A percentile compares a stretch with the other conserved stretches of the same genome.
These are phyloP conservation scores for Hartigia nigra DNA, from an alignment of 2,888 invertebrate genomes.

Conservation along the genomic window DNA sequence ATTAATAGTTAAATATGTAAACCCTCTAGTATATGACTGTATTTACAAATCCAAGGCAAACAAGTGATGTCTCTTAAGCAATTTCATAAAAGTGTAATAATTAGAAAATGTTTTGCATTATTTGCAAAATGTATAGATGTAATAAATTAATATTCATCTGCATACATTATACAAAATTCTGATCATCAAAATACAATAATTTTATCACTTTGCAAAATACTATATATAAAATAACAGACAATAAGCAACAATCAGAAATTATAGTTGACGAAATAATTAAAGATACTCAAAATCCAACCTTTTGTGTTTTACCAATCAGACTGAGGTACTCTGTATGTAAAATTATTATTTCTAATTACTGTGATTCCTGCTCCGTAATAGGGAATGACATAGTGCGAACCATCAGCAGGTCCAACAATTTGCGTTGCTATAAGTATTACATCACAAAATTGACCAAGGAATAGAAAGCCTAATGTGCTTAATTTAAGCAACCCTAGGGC, in stretches of 20 bases:
- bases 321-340: constrained; percentile 83
- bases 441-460: constrained; percentile 94
- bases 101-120: neutral
- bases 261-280: neutral
- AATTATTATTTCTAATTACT: constrained; percentile 84
- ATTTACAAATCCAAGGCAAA: neutral
- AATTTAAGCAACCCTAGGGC: constrained; percentile 95
- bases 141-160: neutral
- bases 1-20: neutral
- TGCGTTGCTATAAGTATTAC: constrained; percentile 95
- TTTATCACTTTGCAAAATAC: neutral
- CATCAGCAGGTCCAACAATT: constrained; percentile 94
- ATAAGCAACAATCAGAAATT: neutral
- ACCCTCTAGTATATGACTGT: neutral
- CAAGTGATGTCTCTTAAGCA: neutral
- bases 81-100: neutral
- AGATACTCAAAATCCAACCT: neutral
- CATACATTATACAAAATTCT: neutral
- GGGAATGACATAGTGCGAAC: constrained; percentile 92
- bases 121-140: neutral
- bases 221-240: neutral
- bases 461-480: constrained; percentile 96
- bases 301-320: constrained; percentile 77
- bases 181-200: neutral
- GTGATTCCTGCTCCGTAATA: constrained; percentile 91